A percentile compares a stretch with the other conserved stretches of the same genome.
phyloP scores from a whole-genome alignment of 1,140 invertebrate genomes.

The Bradynema listronoti region DNA sequence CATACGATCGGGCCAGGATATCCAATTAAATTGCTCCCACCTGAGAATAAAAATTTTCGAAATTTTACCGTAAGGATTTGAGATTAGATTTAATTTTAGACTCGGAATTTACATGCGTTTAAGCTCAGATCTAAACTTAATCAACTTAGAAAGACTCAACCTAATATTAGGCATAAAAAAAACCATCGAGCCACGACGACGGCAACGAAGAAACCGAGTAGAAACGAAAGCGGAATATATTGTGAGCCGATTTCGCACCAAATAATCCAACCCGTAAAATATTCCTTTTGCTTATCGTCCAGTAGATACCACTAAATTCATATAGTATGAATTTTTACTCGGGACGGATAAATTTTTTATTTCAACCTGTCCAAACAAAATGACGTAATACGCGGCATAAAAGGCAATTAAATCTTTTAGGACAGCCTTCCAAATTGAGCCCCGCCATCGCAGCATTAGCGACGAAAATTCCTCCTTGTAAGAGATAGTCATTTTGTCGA shows the following conservation, averaged over 20 bases:
- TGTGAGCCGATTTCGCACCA: constrained; percentile 53
- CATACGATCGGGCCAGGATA: constrained; percentile 57
- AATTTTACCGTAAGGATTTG: no score
- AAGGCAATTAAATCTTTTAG: constrained; percentile 57
- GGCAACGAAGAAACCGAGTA: constrained; percentile 58
- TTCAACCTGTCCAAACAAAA: constrained; percentile 53
- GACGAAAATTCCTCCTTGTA: constrained; percentile 49
- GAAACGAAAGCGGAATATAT: constrained; percentile 56
- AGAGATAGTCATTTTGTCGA: constrained; percentile 27
- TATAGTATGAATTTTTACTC: no score
- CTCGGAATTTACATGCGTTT: no score
- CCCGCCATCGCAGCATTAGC: constrained; percentile 57
- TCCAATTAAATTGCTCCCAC: constrained; percentile 58
- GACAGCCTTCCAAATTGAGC: constrained; percentile 56
- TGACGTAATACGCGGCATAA: constrained; percentile 57
- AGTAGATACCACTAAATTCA: constrained; percentile 57
- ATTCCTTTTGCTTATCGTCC: constrained; percentile 57
- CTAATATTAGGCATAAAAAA: no score
- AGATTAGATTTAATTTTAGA: no score
- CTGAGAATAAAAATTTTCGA: constrained; percentile 13
- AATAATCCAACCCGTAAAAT: constrained; percentile 58
- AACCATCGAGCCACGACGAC: constrained; percentile 56
- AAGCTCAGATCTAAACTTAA: no score
- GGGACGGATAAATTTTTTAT: no score
- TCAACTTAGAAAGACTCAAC: no score